Evolutionary conservation across 2,888 invertebrate genomes (phyloP).

Genomic region (Doris montereyensis): DNA sequence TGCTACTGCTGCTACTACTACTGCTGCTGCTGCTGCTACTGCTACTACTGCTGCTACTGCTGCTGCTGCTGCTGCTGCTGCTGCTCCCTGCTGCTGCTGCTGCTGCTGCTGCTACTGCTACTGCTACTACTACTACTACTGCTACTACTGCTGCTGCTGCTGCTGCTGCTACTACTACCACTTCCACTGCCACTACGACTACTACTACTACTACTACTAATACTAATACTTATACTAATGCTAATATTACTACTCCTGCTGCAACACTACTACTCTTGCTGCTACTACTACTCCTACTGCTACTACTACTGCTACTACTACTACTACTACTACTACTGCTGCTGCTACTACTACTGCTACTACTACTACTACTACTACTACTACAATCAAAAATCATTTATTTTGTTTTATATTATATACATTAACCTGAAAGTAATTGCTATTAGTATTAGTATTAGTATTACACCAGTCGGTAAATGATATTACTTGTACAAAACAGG

Average conservation of each 20-base stretch:
- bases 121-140: conserved; percentile 25
- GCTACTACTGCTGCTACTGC: conserved; percentile 10
- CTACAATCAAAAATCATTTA: no score
- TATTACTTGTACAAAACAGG: no score
- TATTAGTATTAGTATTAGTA: no score
- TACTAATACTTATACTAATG: conserved; percentile 25
- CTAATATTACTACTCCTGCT: conserved; percentile 41
- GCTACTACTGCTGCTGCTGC: conserved; percentile 19
- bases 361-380: conserved; percentile 18
- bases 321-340: conserved; percentile 38
- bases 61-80: neutral
- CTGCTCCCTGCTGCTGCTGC: neutral
- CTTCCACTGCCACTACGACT: conserved; percentile 29
- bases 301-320: conserved; percentile 37
- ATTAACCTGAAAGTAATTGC: no score
- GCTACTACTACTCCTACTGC: conserved; percentile 39
- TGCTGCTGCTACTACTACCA: conserved; percentile 29
- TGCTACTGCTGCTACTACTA: conserved; percentile 26
- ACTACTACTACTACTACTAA: conserved; percentile 35
- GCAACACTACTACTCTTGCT: conserved; percentile 40
- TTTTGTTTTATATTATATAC: no score
- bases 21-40: neutral
- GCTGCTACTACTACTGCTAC: conserved; percentile 27
- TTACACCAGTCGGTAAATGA: no score
- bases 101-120: conserved; percentile 2